Evolutionary conservation across 2,888 invertebrate genomes (phyloP).

Genomic region (Mystacides longicornis): DNA sequence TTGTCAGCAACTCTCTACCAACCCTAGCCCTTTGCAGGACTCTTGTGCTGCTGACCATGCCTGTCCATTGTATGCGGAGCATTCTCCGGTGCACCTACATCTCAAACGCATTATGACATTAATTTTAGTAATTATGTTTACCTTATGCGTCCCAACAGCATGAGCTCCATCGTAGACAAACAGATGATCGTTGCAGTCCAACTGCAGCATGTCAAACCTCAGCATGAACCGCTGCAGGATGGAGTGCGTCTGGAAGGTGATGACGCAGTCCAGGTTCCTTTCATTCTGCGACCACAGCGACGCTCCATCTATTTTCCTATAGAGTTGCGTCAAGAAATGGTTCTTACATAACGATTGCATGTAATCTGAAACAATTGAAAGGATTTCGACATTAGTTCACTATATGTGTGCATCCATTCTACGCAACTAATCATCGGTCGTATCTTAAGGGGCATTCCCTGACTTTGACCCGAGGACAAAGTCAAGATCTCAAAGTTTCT

Average conservation of each 20-base stretch:
- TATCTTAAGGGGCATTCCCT: no score
- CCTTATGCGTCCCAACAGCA: conserved; percentile 81
- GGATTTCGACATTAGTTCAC: no score
- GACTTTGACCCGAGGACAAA: no score
- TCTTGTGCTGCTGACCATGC: no score
- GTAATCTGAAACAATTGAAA: conserved; percentile 76
- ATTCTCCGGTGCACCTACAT: no score
- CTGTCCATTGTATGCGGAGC: no score
- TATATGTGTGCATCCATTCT: no score
- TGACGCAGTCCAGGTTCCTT: conserved; percentile 82
- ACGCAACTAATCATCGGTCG: no score
- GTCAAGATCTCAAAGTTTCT: no score
- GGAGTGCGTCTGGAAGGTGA: conserved; percentile 92
- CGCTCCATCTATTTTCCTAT: conserved; percentile 86
- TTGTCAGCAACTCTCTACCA: no score
- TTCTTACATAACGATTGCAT: conserved; percentile 87
- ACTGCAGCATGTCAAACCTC: conserved; percentile 82
- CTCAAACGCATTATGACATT: no score
- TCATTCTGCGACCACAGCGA: conserved; percentile 87
- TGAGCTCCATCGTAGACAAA: conserved; percentile 91
- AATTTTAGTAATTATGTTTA: conserved; percentile 37
- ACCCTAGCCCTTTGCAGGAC: no score
- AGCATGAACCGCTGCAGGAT: conserved; percentile 91
- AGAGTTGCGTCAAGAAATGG: conserved; percentile 80
- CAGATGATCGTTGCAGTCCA: conserved; percentile 91